These are phyloP conservation scores for western clawed frog (Xenopus tropicalis) DNA, from an alignment of 2,113 vertebrate genomes.

Conservation along the genomic window UCB_Xtro_10.0 CM004451.2:74951001-74951500, in stretches of 20 bases:
- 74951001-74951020: no score
- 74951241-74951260: constrained; percentile 81
- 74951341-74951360: constrained; percentile 48
- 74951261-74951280: constrained; percentile 61
- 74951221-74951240: constrained; percentile 78
- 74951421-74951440: neutral
- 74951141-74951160: constrained; percentile 92
- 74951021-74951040: no score
- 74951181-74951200: constrained; percentile 86
- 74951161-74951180: constrained; percentile 99
- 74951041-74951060: no score
- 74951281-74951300: constrained; percentile 51
- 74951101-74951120: constrained; percentile 98
- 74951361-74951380: constrained; percentile 62
- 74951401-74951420: constrained; percentile 25
- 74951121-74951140: constrained; percentile 92
- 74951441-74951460: constrained; percentile 1
- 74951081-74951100: constrained; percentile 87
- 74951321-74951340: constrained; percentile 60
- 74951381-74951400: constrained; percentile 66
- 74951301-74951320: constrained; percentile 70
- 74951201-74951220: constrained; percentile 79
- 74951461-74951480: constrained; percentile 22
- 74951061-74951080: no score
- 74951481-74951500: constrained; percentile 30